Base-by-base conservation (phyloP, 2,797 vertebrate genomes). In the Muscicapa striata region DNA sequence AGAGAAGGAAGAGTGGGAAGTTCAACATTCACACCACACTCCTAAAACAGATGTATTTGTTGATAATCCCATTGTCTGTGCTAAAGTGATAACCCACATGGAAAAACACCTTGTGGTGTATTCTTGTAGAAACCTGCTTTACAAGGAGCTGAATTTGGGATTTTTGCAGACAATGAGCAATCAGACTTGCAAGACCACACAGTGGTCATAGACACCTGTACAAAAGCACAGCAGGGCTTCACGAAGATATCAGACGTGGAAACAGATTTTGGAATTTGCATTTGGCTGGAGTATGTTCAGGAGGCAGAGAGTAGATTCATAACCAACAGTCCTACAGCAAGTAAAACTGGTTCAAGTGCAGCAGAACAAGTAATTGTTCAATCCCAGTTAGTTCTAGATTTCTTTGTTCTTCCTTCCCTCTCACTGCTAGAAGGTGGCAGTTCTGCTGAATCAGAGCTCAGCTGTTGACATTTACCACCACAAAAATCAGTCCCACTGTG, bases 181-280 rank as follows among this genome's bases (percentile, higher is more conserved):
- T 3, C 14, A 78, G 64, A 41, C 6, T 4, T 38, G 9, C 16
- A 52, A 32, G 34, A 51, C 10, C 0, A 2, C n/a, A 22, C 1
- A 15, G 45, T 49, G 15, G 30, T 41, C 36, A 24, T 2, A 21
- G 45, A 67, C 16, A 26, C 7, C 13, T 49, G 6, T 15, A 16
- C 13, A 73, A 80, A 85, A 67, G 15, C 38, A 41, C 8, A 27
- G 3, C 6, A 63, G 15, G 14, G 4, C 2, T 61, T 57, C 30
- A 59, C 7, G 11, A 46, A 80, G 10, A 12, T 57, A 18, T 11
- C 2, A 1, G 43, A 57, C 17, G 17, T 29, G 7, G 22, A 83
- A 83, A 46, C 7, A 46, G 7, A 18, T 91, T 45, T 43, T 70
- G 23, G 10, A 5, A 38, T 26, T 52, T 57, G 6, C 9, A 11